Percentiles rank a stretch among this genome's conserved stretches.
Conservation (phyloP, 2,113 vertebrate genomes). For the Notiomystis cincta region DNA sequence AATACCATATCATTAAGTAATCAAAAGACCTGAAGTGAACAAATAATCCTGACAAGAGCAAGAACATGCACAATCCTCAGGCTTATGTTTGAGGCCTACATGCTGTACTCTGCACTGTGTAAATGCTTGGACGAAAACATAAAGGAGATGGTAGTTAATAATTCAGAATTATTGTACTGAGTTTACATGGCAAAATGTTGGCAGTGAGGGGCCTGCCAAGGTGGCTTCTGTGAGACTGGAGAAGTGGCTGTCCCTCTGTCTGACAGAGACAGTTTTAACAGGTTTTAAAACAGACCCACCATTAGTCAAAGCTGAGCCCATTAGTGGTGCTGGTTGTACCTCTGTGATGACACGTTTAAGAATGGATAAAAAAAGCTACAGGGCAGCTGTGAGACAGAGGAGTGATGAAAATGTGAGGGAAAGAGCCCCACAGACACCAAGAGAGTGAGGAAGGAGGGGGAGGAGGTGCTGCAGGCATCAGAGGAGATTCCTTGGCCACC, state of each 20-base stretch:
- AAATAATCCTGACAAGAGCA: neutral
- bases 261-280: neutral
- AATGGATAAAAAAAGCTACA: neutral
- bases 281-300: neutral
- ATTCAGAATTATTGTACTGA: neutral
- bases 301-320: neutral
- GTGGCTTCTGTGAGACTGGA: neutral
- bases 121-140: neutral
- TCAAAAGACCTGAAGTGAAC: neutral
- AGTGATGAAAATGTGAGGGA: neutral
- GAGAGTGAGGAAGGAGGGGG: neutral
- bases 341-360: neutral
- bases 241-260: neutral
- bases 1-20: neutral
- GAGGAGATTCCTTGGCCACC: neutral
- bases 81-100: neutral
- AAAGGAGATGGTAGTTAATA: neutral
- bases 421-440: neutral
- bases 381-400: neutral
- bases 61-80: neutral
- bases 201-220: neutral
- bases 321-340: neutral
- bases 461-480: neutral
- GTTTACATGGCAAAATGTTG: neutral
- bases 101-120: neutral